These are phyloP conservation scores for Nyctibius grandis DNA, from an alignment of 2,797 vertebrate species.

Conservation along the genomic window DNA sequence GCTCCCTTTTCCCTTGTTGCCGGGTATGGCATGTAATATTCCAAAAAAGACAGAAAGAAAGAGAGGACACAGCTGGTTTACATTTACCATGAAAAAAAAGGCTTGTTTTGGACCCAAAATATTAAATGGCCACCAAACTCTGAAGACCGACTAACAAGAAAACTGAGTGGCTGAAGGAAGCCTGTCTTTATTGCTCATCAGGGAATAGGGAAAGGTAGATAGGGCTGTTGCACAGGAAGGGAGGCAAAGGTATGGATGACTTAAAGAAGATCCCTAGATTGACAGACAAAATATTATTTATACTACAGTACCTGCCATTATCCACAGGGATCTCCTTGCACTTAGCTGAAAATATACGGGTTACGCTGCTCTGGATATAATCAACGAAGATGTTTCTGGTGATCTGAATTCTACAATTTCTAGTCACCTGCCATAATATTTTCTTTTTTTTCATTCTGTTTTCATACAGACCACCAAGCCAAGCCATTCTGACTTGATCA, in stretches of 20 bases:
- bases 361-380: not conserved
- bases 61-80: conserved; percentile 47
- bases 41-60: conserved; percentile 38
- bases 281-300: not conserved
- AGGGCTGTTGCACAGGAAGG: not conserved
- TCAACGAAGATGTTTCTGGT: not conserved
- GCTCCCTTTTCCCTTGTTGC: conserved; percentile 22
- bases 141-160: conserved; percentile 27
- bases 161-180: not conserved
- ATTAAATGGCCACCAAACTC: conserved; percentile 42
- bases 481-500: not conserved
- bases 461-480: not conserved
- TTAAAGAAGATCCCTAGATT: not conserved
- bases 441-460: not conserved
- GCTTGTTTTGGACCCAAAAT: conserved; percentile 57
- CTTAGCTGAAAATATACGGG: not conserved
- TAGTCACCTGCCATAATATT: not conserved
- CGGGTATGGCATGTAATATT: not conserved
- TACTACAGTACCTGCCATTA: not conserved
- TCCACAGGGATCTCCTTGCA: not conserved
- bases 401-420: not conserved
- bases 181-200: not conserved
- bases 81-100: conserved; percentile 31
- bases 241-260: not conserved
- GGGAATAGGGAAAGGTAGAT: not conserved